Evolutionary conservation across 1,140 invertebrate genomes (phyloP).

Genomic region (Leptonema lineaticorne): DNA sequence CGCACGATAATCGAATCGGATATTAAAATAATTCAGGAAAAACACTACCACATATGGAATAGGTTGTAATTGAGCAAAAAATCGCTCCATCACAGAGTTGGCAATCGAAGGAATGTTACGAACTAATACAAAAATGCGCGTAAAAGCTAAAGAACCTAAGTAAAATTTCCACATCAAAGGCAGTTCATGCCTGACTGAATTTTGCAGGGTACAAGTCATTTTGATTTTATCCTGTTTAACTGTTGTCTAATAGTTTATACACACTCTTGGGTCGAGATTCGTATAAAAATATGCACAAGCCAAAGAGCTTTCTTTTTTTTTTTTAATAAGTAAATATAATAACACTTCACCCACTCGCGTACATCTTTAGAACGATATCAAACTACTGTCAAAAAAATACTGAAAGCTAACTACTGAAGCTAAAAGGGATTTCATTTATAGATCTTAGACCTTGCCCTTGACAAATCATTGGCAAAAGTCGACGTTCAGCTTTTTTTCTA

Average conservation of each 20-base stretch:
- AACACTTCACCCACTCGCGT: neutral
- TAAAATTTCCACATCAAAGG: constrained; percentile 15
- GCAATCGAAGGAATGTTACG: constrained; percentile 13
- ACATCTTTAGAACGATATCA: neutral
- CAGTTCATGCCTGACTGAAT: neutral
- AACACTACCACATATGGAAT: neutral
- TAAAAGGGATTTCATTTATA: constrained; percentile 7
- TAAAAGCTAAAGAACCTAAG: constrained; percentile 18
- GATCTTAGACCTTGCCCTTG: constrained; percentile 21
- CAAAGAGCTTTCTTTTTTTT: neutral
- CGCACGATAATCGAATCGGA: no score
- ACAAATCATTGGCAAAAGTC: constrained; percentile 15
- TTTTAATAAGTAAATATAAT: no score
- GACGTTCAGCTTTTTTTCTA: constrained; percentile 5
- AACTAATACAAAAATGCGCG: neutral
- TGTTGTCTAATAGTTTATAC: no score
- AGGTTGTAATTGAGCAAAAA: constrained; percentile 1
- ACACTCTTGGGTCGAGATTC: neutral
- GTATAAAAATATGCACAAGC: neutral
- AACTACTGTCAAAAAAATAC: neutral
- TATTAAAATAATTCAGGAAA: neutral
- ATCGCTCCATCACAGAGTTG: constrained; percentile 18
- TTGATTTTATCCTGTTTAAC: neutral
- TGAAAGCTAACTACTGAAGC: neutral
- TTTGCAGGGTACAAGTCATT: constrained; percentile 14